A percentile compares a stretch with the other conserved stretches of the same genome.
These are phyloP conservation scores for Pemphigus obesinymphae DNA, from an alignment of 1,140 invertebrate genomes.

Conservation along the genomic window DNA sequence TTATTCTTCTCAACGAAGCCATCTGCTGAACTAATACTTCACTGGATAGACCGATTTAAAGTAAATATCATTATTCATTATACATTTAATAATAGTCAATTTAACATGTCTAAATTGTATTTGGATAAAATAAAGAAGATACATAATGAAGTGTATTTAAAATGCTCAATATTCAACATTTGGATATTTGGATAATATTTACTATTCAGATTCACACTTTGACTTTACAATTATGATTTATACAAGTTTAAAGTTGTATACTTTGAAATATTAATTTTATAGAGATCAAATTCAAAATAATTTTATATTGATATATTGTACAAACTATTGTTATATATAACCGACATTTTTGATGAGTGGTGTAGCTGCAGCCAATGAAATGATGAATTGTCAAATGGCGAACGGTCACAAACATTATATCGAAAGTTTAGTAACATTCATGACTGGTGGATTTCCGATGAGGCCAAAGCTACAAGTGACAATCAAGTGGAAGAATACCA, in stretches of 20 bases:
- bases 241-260: background rate
- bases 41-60: background rate
- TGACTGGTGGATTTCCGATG: background rate
- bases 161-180: too few relatives aligned
- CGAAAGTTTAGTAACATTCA: background rate
- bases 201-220: too few relatives aligned
- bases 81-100: too few relatives aligned
- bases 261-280: background rate
- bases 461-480: background rate
- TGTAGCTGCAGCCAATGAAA: background rate
- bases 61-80: background rate
- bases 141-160: too few relatives aligned
- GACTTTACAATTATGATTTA: background rate
- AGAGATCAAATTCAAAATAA: background rate
- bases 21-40: background rate
- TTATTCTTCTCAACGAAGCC: background rate
- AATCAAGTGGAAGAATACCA: background rate
- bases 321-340: background rate
- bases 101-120: too few relatives aligned
- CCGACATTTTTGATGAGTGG: slow-evolving; percentile 6
- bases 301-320: background rate
- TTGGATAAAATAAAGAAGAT: too few relatives aligned
- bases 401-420: background rate
- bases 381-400: background rate
- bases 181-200: too few relatives aligned